Evolutionary conservation across 2,113 vertebrate genomes (phyloP).

Genomic region (Lota lota): DNA sequence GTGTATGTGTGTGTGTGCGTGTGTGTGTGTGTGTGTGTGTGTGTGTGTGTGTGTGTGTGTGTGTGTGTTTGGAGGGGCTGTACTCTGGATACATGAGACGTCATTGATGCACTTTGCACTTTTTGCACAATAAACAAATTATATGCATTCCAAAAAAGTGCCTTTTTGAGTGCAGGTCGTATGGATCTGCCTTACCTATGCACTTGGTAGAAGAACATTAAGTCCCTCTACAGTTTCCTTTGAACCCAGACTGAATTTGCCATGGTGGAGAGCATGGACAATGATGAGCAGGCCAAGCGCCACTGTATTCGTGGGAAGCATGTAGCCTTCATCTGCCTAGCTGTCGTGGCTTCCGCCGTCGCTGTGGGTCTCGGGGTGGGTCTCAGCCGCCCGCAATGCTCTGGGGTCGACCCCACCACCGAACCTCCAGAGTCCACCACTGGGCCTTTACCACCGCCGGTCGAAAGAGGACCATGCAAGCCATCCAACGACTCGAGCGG

Average conservation of each 20-base stretch:
- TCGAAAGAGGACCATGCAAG: conserved; percentile 66
- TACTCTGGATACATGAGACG: no score
- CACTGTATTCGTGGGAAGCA: conserved; percentile 83
- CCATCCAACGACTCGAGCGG: conserved; percentile 71
- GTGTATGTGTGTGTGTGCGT: no score
- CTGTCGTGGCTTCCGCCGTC: conserved; percentile 74
- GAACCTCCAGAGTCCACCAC: not conserved
- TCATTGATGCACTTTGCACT: not conserved
- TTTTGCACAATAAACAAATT: not conserved
- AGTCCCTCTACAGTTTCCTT: not conserved
- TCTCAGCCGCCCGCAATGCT: conserved; percentile 63
- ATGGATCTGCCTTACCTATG: not conserved
- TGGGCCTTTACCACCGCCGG: conserved; percentile 15
- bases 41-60: no score
- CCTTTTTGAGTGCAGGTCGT: no score
- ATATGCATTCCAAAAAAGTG: not conserved
- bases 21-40: no score
- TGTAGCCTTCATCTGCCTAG: conserved; percentile 76
- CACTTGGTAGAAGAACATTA: not conserved
- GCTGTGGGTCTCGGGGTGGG: conserved; percentile 87
- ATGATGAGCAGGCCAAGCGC: conserved; percentile 72
- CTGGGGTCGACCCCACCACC: not conserved
- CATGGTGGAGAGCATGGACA: conserved; percentile 76
- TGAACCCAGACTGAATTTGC: conserved; percentile 1
- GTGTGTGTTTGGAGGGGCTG: no score